phyloP scores from a whole-genome alignment of 92 coral and sea anemone genomes.

The Phenganax marumi region DNA sequence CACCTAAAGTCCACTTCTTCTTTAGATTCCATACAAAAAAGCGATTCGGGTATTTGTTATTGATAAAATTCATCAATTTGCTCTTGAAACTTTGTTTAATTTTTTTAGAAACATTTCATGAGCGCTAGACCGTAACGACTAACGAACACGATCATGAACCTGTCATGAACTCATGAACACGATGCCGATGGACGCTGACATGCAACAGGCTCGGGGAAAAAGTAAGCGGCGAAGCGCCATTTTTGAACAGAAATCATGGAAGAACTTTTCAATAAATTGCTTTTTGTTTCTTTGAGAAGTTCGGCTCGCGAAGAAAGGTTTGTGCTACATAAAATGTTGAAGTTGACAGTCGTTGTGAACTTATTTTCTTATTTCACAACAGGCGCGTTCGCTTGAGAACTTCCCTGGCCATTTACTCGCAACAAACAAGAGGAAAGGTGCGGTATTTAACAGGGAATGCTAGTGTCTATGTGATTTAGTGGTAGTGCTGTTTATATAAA shows the following conservation, averaged over 20 bases:
- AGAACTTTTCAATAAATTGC: slow-evolving; percentile 71
- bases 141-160: too few species aligned
- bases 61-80: too few species aligned
- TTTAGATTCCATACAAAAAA: not conserved
- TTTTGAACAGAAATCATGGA: slow-evolving; percentile 60
- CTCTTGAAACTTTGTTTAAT: not conserved
- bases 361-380: slow-evolving; percentile 11
- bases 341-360: not conserved
- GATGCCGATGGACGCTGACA: not conserved
- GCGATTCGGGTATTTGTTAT: not conserved
- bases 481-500: not conserved
- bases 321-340: not conserved
- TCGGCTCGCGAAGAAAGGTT: slow-evolving; percentile 76
- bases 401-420: slow-evolving; percentile 60
- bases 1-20: not conserved
- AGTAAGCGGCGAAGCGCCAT: slow-evolving; percentile 38
- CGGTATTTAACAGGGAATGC: not conserved
- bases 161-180: too few species aligned
- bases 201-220: not conserved
- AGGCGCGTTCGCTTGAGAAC: slow-evolving; percentile 72
- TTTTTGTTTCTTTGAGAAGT: slow-evolving; percentile 61
- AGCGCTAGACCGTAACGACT: not conserved
- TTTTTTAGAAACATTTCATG: not conserved
- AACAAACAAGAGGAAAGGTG: slow-evolving; percentile 45
- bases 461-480: too few species aligned